Base-by-base conservation (phyloP, 2,888 invertebrate species). In the Apamea monoglypha region DNA sequence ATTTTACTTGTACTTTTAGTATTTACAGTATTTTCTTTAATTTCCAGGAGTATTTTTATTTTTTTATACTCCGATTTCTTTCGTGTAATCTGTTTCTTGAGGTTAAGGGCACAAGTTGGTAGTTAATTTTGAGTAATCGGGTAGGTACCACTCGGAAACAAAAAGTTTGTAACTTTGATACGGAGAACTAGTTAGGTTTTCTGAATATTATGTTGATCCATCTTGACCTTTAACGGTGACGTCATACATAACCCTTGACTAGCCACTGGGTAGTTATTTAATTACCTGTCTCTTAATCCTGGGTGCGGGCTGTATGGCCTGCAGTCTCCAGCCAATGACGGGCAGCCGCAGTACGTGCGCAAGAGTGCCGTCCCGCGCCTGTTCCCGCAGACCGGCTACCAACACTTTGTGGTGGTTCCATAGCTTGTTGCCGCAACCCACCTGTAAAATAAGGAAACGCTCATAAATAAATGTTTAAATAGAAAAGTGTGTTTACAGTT, bases 371-470 rank as follows among this genome's bases (percentile, higher is more conserved):
- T 98, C 98, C 8, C 97, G 97, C 0, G 98, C 97, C 88, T 98
- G 98, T 73, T 97, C 97, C 82, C 98, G 97, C 21, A 98, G 94
- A 56, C 98, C 97, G 56, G 98, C 97, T n/a, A 98, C 97, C 25
- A 98, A 94, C 47, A 97, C 96, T 64, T 97, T 97, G 90, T 98
- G 98, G 73, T 97, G 97, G n/a, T 97, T 94, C 97, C 98, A 98
- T 50, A 98, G 95, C 85, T 97, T 97, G 69, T 98, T 98, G 71
- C 98, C 98, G 94, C 98, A 98, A 6, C 98, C 98, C 79, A 98
- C 98, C 97, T 98, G 96, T 1, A 94, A 95, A 21, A 32, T 32
- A 61, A n/a, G 0, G 25, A 44, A 75, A 56, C 7, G 7, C 10
- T 14, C 40, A 14, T n/a, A 44, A 77, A 40, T 14, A 25, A 8